Base-by-base conservation (phyloP, 2,888 invertebrate genomes). In the Formica aserva region DNA sequence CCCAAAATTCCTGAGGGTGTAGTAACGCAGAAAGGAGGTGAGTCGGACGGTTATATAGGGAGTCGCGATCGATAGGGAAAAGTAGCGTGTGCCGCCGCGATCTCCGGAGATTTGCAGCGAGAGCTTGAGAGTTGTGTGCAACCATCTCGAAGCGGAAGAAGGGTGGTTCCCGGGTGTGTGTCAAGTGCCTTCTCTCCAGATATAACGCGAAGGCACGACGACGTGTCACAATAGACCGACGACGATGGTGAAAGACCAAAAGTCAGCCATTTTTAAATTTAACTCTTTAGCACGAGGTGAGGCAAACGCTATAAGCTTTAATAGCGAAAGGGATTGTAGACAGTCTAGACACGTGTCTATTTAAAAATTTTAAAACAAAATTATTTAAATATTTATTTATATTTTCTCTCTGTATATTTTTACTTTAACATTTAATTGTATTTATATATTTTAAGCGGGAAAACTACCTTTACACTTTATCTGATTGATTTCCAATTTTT, bases 11-110 rank as follows among this genome's bases (percentile, higher is more conserved):
- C 83, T 82, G 80, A 85, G 81, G 80, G 84, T 75, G 84, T 18
- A 62, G 67, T 86, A 85, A 83, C 66, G 62, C 66, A 84, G 72
- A 75, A 60, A 82, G 45, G 62, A 77, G 82, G 76, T 60, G 71
- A 77, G 52, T 55, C 55, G 76, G 52, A 62, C 35, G 55, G 52
- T 41, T 72, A 65, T 48, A 29, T 45, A 82, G 66, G 2, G 52
- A 29, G 77, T 38, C 63, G 67, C 75, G 86, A 88, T 87, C 90
- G 88, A 88, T 90, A 89, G 71, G 57, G 85, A 66, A 66, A 77
- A 66, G 77, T 77, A 66, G 67, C 41, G 29, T 22, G 32, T 88
- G 75, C 85, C n/a, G 65, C 57, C 45, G 62, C 74, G 86, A 87
- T 85, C 83, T 89, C 84, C 38, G 84, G 83, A 55, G 83, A 82